Evolutionary conservation across 2,888 invertebrate genomes (phyloP), one percentile per base, ranked within the genome.

Genomic region (Lycophotia porphyrea): DNA sequence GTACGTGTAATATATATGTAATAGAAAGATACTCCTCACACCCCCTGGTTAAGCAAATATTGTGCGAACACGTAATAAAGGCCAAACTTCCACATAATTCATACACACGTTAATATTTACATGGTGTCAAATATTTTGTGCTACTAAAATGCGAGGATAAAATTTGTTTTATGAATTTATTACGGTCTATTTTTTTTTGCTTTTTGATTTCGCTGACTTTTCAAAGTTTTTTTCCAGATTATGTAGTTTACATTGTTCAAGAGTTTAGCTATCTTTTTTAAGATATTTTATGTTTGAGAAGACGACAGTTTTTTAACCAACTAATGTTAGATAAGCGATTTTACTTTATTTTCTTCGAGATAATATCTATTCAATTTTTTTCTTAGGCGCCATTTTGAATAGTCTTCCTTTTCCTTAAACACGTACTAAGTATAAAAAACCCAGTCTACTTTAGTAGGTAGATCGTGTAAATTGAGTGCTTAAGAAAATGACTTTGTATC

Each of bases 31-130:
- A 64, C 76, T 74, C 76, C 75, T 72, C 65, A 76, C 70, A n/a
- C 70, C 55, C 68, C 69, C 67, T 49, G 70, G 58, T 61, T 55
- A 73, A 64, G 52, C 71, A 87, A 85, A 88, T 85, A 87, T 87
- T 88, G 69, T 71, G 52, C 71, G 77, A 75, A 76, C 81, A 77
- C 81, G 74, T 82, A 80, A 84, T 79, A 76, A 81, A 47, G 65
- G n/a, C 67, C 36, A 18, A 80, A 80, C 78, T 75, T 80, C 76
- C 69, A 82, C 21, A 75, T 76, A 77, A 84, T 76, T 74, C 68
- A 66, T 34, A 76, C 42, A 24, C 7, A 39, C 39, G 74, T 61
- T 71, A 52, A 74, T 69, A 73, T 82, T 87, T 78, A 79, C 67
- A 64, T 24, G 42, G 71, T 60, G 55, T 58, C 55, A 77, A 81